Evolutionary conservation across 2,113 vertebrate genomes (phyloP), one percentile per base, ranked within the genome.

Genomic region (Oophaga pumilio): DNA sequence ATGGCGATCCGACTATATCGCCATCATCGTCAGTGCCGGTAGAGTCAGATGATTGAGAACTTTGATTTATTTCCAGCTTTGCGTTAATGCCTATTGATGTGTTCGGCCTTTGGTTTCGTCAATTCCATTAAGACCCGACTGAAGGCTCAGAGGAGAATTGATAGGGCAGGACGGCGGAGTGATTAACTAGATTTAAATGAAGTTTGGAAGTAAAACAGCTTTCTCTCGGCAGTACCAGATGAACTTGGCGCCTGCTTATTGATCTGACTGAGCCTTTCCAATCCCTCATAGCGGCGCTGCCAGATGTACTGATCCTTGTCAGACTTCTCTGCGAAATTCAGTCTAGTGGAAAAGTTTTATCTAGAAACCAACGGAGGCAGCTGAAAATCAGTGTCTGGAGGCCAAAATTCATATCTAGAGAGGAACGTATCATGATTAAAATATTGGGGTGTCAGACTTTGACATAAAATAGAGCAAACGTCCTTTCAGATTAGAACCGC

Each of bases 111-210:
- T 50, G 20, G 10, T 82, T 76, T 76, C 83, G 0, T 0, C 24
- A 52, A 56, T 82, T 82, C 62, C 43, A n/a, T 60, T 28, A 76
- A n/a, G 53, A 79, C 5, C 76, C 24, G 22, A 79, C n/a, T 53
- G 18, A 56, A 13, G 22, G 22, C 52, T 7, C 17, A 9, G 0
- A 0, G 49, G 49, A 50, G 1, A 22, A 79, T 57, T 4, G 0
- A 0, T 33, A 28, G 56, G 52, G 62, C 8, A 68, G 64, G 26
- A 77, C 24, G 24, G 76, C 57, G 76, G n/a, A 85, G 79, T 79
- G 62, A 76, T 15, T 88, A 74, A 89, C 1, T 18, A 0, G 0
- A 14, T 57, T 88, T 89, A 83, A 87, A 87, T 89, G 89, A 89
- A 11, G 14, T 24, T 73, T 0, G 49, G 59, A 64, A 90, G 24